These are phyloP conservation scores for Dreissena polymorpha DNA, from an alignment of 1,140 invertebrate genomes.

Conservation along the genomic window DNA sequence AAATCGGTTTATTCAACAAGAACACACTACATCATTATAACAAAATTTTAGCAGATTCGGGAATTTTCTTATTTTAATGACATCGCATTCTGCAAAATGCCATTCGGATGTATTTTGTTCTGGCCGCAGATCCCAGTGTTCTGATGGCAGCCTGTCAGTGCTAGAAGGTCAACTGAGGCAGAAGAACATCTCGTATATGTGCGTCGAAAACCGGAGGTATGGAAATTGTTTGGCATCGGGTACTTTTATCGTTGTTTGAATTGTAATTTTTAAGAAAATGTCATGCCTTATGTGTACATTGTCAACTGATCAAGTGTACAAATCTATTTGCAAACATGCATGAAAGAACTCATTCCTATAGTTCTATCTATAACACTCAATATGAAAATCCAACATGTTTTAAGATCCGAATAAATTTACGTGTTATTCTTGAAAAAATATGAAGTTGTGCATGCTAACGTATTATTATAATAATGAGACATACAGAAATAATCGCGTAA, in stretches of 20 bases:
- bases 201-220: slow-evolving; percentile 43
- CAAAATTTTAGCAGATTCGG: too few species aligned
- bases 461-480: neutral
- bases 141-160: neutral
- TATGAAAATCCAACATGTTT: neutral
- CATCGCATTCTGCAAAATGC: too few species aligned
- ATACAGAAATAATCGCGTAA: neutral
- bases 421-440: too few species aligned
- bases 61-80: too few species aligned
- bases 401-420: neutral
- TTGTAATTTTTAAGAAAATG: too few species aligned
- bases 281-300: neutral
- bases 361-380: neutral
- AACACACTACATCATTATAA: too few species aligned
- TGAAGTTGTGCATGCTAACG: neutral
- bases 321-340: too few species aligned
- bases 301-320: too few species aligned
- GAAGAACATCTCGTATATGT: slow-evolving; percentile 29
- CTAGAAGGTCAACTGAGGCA: neutral
- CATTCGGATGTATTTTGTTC: neutral
- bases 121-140: slow-evolving; percentile 29
- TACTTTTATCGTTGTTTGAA: too few species aligned
- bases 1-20: too few species aligned
- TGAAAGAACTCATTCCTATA: neutral
- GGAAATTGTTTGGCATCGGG: neutral